phyloP scores from a whole-genome alignment of 2,797 vertebrate genomes.

The Nothura maculosa region DNA sequence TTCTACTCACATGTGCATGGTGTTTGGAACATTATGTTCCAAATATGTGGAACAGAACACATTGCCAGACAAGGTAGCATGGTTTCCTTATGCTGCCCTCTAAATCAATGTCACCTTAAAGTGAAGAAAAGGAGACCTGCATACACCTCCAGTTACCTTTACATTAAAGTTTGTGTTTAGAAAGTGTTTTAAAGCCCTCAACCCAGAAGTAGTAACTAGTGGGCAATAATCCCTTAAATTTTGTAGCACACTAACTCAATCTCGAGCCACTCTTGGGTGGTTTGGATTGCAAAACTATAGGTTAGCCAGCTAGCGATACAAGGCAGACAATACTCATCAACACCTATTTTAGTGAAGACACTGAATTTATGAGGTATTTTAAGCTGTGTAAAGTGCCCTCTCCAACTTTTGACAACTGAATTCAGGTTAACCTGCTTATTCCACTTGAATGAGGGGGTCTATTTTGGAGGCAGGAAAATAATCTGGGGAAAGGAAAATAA shows the following conservation, averaged over 20 bases:
- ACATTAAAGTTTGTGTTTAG: background rate
- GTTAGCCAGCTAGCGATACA: constrained; percentile 15
- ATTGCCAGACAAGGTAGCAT: background rate
- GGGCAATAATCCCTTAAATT: background rate
- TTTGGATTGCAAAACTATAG: background rate
- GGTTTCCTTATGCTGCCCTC: background rate
- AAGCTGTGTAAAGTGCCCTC: constrained; percentile 59
- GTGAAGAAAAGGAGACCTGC: constrained; percentile 7
- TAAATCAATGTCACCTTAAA: background rate
- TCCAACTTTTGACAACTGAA: constrained; percentile 39
- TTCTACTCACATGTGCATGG: background rate
- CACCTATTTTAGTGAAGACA: constrained; percentile 58
- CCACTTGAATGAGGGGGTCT: constrained; percentile 1
- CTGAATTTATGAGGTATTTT: constrained; percentile 71
- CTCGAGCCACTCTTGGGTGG: background rate
- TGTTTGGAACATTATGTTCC: background rate
- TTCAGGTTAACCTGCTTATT: constrained; percentile 42
- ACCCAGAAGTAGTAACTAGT: background rate
- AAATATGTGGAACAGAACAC: too few species aligned
- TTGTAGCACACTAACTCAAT: background rate
- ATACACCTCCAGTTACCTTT: background rate
- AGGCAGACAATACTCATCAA: constrained; percentile 19
- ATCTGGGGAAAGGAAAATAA: background rate
- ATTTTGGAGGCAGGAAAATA: background rate
- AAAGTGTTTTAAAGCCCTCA: constrained; percentile 47